Evolutionary conservation across 2,888 invertebrate species (phyloP).

Genomic region (Tenthredo distinguenda): DNA sequence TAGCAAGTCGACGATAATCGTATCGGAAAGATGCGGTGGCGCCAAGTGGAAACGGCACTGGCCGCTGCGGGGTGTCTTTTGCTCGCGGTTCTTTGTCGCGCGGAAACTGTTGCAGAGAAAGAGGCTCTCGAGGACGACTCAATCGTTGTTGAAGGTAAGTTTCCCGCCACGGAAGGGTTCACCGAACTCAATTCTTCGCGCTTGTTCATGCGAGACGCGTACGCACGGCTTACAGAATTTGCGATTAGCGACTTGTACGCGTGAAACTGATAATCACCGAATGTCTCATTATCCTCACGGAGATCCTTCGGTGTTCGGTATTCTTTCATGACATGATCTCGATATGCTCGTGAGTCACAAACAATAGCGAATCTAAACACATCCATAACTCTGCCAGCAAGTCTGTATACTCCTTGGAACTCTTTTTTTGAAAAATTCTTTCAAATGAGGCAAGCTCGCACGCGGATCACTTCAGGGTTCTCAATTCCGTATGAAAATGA

Average conservation of each 20-base stretch:
- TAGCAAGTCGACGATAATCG: slow-evolving; percentile 10
- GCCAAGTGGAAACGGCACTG: not conserved
- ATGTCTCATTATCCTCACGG: not conserved
- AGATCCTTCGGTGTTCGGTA: not conserved
- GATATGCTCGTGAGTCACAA: not conserved
- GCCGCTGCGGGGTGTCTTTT: slow-evolving; percentile 30
- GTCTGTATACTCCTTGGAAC: not conserved
- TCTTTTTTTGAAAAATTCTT: not conserved
- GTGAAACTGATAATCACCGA: slow-evolving; percentile 23
- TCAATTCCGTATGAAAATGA: not conserved
- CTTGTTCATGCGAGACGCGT: slow-evolving; percentile 30
- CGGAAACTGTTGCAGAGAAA: not conserved
- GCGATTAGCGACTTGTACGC: slow-evolving; percentile 16
- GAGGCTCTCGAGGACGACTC: slow-evolving; percentile 76
- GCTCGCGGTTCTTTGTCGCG: slow-evolving; percentile 35
- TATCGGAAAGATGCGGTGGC: slow-evolving; percentile 25
- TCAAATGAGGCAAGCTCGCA: not conserved
- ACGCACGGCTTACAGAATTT: slow-evolving; percentile 35
- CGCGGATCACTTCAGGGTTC: not conserved
- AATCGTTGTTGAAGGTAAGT: slow-evolving; percentile 79
- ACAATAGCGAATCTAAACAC: not conserved
- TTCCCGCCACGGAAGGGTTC: slow-evolving; percentile 4
- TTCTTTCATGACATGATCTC: not conserved
- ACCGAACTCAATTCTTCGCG: slow-evolving; percentile 23
- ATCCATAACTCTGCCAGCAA: not conserved